A percentile compares a stretch with the other conserved stretches of the same genome.
Conservation (phyloP, 2,888 invertebrate species). For the Matsumyia berberina region DNA sequence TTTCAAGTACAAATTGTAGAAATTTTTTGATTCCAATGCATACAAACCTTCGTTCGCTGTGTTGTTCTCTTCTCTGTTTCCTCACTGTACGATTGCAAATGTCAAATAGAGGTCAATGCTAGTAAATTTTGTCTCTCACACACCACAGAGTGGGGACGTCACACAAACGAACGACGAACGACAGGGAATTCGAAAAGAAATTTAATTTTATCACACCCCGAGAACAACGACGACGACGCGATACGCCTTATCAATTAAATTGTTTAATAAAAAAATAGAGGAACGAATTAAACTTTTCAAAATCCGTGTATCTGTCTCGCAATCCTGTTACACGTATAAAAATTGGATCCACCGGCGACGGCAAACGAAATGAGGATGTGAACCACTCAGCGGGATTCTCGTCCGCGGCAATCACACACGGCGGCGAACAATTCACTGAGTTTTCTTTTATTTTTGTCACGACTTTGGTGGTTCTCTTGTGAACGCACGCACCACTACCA, state of each 20-base stretch:
- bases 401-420: constrained; percentile 54
- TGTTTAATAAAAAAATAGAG: constrained; percentile 5
- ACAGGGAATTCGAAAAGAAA: constrained; percentile 21
- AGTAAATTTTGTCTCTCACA: constrained; percentile 63
- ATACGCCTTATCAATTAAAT: constrained; percentile 56
- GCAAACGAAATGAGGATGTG: constrained; percentile 51
- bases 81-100: constrained; percentile 78
- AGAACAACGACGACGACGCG: too few relatives aligned
- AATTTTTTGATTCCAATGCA: constrained; percentile 19
- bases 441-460: constrained; percentile 48
- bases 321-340: constrained; percentile 9
- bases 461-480: constrained; percentile 36
- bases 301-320: constrained; percentile 4
- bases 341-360: constrained; percentile 26
- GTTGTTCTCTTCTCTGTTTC: constrained; percentile 57
- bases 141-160: constrained; percentile 58
- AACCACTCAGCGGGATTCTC: constrained; percentile 50
- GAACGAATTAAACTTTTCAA: constrained; percentile 16
- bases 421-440: constrained; percentile 43
- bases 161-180: constrained; percentile 27
- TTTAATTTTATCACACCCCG: constrained; percentile 41
- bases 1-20: too few relatives aligned
- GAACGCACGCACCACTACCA: constrained; percentile 22
- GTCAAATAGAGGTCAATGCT: constrained; percentile 84
- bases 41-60: constrained; percentile 66